phyloP scores from a whole-genome alignment of 2,888 invertebrate genomes.

The Eilema depressum region DNA sequence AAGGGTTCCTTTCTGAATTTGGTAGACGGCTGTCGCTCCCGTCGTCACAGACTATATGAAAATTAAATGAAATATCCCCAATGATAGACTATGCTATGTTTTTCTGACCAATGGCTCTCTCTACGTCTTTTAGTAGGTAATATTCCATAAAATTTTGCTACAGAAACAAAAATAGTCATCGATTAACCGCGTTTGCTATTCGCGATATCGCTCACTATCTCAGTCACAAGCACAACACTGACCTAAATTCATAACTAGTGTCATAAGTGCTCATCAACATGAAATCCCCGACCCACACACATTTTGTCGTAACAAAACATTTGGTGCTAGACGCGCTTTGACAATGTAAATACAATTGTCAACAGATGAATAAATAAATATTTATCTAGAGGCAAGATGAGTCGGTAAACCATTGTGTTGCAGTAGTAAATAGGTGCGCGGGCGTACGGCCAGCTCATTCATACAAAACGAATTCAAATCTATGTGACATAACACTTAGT shows the following conservation, averaged over 20 bases:
- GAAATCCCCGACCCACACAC: slow-evolving; percentile 75
- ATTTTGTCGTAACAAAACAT: slow-evolving; percentile 65
- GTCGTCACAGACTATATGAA: too few relatives aligned
- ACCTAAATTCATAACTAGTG: slow-evolving; percentile 77
- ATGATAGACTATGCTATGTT: too few relatives aligned
- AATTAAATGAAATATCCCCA: too few relatives aligned
- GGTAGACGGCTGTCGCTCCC: too few relatives aligned
- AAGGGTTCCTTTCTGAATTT: too few relatives aligned
- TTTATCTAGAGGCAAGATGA: slow-evolving; percentile 82
- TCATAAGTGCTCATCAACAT: slow-evolving; percentile 77
- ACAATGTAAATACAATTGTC: slow-evolving; percentile 85
- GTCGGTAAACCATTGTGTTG: slow-evolving; percentile 73
- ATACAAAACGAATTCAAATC: slow-evolving; percentile 63
- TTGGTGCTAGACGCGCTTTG: slow-evolving; percentile 65
- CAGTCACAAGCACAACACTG: slow-evolving; percentile 62
- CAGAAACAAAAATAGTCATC: background rate
- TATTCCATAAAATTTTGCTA: background rate
- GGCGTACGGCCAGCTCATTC: slow-evolving; percentile 68
- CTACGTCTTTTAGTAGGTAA: background rate
- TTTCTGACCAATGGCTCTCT: background rate
- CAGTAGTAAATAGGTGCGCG: slow-evolving; percentile 48
- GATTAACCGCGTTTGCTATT: slow-evolving; percentile 28
- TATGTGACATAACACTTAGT: slow-evolving; percentile 64
- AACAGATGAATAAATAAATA: slow-evolving; percentile 84
- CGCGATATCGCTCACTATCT: slow-evolving; percentile 59